Evolutionary conservation across 2,797 vertebrate genomes (phyloP), one percentile per base, ranked within the genome.

Genomic region (Hypotaenidia okinawae): DNA sequence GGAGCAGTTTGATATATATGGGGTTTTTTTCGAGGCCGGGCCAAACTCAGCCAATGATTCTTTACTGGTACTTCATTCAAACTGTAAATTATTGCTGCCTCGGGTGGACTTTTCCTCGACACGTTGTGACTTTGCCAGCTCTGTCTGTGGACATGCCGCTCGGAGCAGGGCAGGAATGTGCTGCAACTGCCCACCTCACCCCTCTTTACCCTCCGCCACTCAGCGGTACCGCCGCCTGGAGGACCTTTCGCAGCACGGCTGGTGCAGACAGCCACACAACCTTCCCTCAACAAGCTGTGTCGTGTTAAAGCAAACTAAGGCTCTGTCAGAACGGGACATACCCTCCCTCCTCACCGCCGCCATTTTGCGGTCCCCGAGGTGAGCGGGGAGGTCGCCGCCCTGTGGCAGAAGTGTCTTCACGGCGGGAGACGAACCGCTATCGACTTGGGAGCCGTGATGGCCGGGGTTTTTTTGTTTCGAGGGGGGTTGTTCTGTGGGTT

Each of bases 261-360:
- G 39, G 6, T 3, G n/a, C 37, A 18, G 28, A 11, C 37, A 32
- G 52, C n/a, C 3, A 0, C 16, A 17, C 10, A 49, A 3, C 16
- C 2, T 1, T 13, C 15, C 17, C 37, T 15, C 17, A 9, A 11
- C 21, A 32, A 22, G 14, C 24, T 6, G 24, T 10, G 15, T 11
- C 47, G 1, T 6, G 5, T 25, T 18, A 51, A 11, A 2, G 3
- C 62, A 8, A 4, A 0, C 7, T 2, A 0, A 10, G 5, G 1
- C 19, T 2, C 37, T 2, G 13, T 1, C 27, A 7, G 19, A 7
- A 9, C 4, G 4, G 1, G 2, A 13, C 2, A 15, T 1, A 35
- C 7, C 33, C 10, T 1, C 16, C 16, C 41, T 1, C 4, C 5
- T 0, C 5, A 2, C 11, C 17, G 47, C 27, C 85, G 67, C 95